Percentiles rank a stretch among this genome's conserved stretches.
Conservation (phyloP, 2,113 vertebrate species). For the Rhodinocichla rosea region DNA sequence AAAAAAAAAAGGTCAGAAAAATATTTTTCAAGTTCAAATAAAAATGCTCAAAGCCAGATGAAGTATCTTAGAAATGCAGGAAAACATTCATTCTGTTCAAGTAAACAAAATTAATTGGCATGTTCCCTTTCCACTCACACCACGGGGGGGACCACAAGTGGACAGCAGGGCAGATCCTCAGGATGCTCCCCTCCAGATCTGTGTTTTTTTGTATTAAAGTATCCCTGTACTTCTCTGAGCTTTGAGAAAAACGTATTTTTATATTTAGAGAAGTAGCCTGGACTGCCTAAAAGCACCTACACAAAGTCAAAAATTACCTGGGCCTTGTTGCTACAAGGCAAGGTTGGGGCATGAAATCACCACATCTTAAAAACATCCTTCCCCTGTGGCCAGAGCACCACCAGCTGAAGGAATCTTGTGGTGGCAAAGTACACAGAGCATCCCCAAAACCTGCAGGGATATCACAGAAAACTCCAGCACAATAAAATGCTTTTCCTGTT, state of each 20-base stretch:
- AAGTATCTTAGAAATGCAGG: not conserved
- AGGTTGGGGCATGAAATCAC: rapidly evolving
- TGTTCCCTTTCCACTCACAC: not conserved
- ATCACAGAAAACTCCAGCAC: not conserved
- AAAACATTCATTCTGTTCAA: not conserved
- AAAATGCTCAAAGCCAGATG: not conserved
- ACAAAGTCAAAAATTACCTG: not conserved
- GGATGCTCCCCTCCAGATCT: not conserved
- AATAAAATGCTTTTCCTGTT: not conserved
- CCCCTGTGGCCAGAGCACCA: not conserved
- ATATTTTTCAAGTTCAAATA: not conserved
- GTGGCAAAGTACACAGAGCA: not conserved
- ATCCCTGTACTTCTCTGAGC: not conserved
- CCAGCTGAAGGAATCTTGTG: not conserved
- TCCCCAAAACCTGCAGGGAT: rapidly evolving
- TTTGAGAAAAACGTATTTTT: not conserved
- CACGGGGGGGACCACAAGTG: not conserved
- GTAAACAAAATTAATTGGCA: not conserved
- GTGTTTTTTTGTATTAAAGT: not conserved
- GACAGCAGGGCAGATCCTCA: not conserved
- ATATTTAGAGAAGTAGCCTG: not conserved
- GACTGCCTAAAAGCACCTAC: not conserved
- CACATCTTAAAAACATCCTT: not conserved
- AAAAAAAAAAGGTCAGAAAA: not conserved
- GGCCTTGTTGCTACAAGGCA: not conserved